These are phyloP conservation scores for Andrena minutula DNA, from an alignment of 2,888 invertebrate species.

Conservation along the genomic window DNA sequence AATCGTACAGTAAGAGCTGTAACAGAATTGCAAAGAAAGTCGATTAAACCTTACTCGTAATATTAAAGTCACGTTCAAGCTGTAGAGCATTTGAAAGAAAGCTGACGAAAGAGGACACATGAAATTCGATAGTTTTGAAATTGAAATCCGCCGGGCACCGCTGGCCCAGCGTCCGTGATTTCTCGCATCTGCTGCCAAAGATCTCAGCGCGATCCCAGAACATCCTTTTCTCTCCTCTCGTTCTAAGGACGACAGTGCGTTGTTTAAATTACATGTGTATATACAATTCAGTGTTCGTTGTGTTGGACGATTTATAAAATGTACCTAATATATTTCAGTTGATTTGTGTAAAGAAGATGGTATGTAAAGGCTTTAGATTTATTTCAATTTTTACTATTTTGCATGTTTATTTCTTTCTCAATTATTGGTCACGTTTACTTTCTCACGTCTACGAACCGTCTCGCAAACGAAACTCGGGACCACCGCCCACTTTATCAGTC, in stretches of 20 bases:
- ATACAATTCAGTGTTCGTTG: slow-evolving; percentile 47
- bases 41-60: too few species aligned
- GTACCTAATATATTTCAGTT: slow-evolving; percentile 82
- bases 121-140: not conserved
- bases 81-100: too few species aligned
- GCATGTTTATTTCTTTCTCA: slow-evolving; percentile 77
- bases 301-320: slow-evolving; percentile 78
- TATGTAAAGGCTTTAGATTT: slow-evolving; percentile 82
- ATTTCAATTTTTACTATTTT: slow-evolving; percentile 78
- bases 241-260: not conserved
- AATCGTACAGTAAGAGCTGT: too few species aligned
- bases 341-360: slow-evolving; percentile 84
- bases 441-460: slow-evolving; percentile 45
- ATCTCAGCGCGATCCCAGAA: slow-evolving; percentile 15
- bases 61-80: too few species aligned
- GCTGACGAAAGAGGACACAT: too few species aligned
- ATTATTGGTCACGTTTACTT: slow-evolving; percentile 65
- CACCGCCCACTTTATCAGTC: not conserved
- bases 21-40: too few species aligned
- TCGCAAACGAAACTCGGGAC: slow-evolving; percentile 2
- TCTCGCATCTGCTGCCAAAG: slow-evolving; percentile 74
- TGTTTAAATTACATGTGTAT: slow-evolving; percentile 40
- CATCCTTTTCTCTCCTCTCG: not conserved
- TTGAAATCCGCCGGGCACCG: not conserved
- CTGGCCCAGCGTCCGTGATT: not conserved